Base-by-base conservation (phyloP, 1,140 invertebrate species). In the Drosophila miranda region DNA sequence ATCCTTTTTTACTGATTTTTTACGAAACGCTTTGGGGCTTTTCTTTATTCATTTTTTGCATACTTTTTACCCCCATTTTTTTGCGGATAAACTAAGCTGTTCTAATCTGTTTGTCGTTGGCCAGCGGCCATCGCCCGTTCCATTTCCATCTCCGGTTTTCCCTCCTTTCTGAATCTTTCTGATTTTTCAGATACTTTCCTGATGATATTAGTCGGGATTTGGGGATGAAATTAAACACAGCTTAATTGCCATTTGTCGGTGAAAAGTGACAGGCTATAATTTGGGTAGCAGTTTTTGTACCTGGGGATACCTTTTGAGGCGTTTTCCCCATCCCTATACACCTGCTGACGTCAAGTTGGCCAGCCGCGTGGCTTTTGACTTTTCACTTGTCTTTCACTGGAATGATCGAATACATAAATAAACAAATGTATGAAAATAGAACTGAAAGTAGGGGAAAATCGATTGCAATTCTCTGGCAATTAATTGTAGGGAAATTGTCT, bases 101-200 rank as follows among this genome's bases (percentile, higher is more conserved):
- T 76, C 77, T 86, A 84, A 84, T 86, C 80, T 84, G 77, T 81
- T 84, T 84, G 80, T 70, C 58, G 63, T 69, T 80, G 72, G 49
- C 66, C 77, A 53, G 62, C 28, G 52, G 42, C 52, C 57, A 49
- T 13, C 30, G 19, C n/a, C 11, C 30, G 28, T 6, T 11, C 9
- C n/a, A 9, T 8, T 16, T 16, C 19, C n/a, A 8, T n/a, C 19
- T n/a, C 6, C 50, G 21, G 42, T 42, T 54, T 1, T 8, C 11
- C 11, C 14, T 8, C 11, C 21, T 8, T 9, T 48, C 54, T 6
- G 7, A 53, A 46, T 59, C 50, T 54, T n/a, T 45, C 9, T 59
- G 58, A 62, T 51, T 82, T 62, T 50, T 57, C 78, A 54, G 82
- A 63, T 64, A 67, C 68, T 82, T 78, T 48, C 48, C 48, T 67